phyloP scores from a whole-genome alignment of 2,113 vertebrate species.

The Caranx ignobilis region DNA sequence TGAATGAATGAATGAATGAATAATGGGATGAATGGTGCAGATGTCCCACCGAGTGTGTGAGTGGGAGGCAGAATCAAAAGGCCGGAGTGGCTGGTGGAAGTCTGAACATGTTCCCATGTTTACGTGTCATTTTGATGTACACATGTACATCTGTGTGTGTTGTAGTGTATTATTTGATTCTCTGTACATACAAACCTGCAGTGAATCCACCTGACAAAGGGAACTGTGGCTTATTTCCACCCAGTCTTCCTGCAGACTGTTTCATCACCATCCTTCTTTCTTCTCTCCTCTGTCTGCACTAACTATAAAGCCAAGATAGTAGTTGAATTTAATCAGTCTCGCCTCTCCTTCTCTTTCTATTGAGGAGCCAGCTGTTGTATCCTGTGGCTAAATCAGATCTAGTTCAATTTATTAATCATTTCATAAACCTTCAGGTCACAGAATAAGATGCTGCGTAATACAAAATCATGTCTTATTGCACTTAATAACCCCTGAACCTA shows the following conservation, averaged over 20 bases:
- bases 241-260: neutral
- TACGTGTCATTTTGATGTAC: neutral
- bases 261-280: conserved; percentile 12
- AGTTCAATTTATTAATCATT: neutral
- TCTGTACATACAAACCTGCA: conserved; percentile 6
- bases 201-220: neutral
- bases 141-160: conserved; percentile 20
- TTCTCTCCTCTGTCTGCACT: neutral
- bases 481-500: neutral
- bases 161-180: neutral
- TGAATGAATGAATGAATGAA: conserved; percentile 52
- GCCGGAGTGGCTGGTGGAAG: conserved; percentile 44
- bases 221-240: neutral
- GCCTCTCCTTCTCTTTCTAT: neutral
- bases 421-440: conserved; percentile 4
- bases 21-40: conserved; percentile 62
- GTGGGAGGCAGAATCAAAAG: conserved; percentile 46
- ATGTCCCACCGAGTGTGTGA: conserved; percentile 36
- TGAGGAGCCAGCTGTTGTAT: neutral
- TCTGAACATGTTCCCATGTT: conserved; percentile 44
- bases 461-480: neutral
- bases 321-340: neutral
- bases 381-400: neutral
- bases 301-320: neutral
- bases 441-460: neutral